Percentiles rank a stretch among this genome's conserved stretches.
Evolutionary conservation across 1,140 invertebrate genomes (phyloP).

Genomic region (Dendroctonus ponderosae): DNA sequence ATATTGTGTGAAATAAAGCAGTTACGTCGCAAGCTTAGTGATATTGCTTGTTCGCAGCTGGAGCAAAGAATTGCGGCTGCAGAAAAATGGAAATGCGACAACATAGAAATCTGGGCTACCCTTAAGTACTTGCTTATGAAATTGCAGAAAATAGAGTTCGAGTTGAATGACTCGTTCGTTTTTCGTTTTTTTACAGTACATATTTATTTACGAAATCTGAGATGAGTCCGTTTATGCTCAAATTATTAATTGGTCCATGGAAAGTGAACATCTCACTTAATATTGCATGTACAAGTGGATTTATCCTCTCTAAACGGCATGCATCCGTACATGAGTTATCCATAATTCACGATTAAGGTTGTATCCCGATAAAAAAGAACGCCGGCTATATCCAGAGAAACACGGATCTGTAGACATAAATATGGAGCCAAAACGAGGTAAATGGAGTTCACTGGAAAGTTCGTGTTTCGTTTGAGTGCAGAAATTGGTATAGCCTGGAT

Average conservation of each 20-base stretch:
- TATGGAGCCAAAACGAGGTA: slow-evolving; percentile 1
- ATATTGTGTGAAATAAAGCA: slow-evolving; percentile 5
- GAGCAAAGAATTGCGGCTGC: slow-evolving; percentile 6
- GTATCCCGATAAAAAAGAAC: slow-evolving; percentile 1
- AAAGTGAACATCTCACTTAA: no score
- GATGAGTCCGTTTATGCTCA: no score
- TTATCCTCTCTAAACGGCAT: not conserved
- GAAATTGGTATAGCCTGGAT: not conserved
- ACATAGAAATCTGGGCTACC: no score
- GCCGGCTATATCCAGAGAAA: not conserved
- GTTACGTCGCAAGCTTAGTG: slow-evolving; percentile 9
- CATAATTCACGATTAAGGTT: not conserved
- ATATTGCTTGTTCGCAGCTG: slow-evolving; percentile 18
- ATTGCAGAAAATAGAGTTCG: no score
- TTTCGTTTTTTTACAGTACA: no score
- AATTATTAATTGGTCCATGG: no score
- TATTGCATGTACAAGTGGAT: not conserved
- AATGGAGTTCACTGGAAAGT: not conserved
- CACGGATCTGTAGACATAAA: slow-evolving; percentile 1
- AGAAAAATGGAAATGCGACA: no score
- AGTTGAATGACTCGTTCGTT: no score
- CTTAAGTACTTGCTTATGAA: no score
- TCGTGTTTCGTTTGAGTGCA: not conserved
- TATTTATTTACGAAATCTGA: no score
- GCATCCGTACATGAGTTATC: not conserved